These are phyloP conservation scores for Bombyx mori DNA, from an alignment of 1,140 invertebrate genomes.

Conservation along the genomic window ASM3026992v2 NC_085107.1:9769001-9769500, in stretches of 20 bases:
- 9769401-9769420: slow-evolving; percentile 88
- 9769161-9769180: no score
- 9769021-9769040: not conserved
- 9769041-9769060: not conserved
- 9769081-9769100: no score
- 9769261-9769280: no score
- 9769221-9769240: no score
- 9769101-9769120: no score
- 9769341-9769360: slow-evolving; percentile 94
- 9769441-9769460: slow-evolving; percentile 92
- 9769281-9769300: no score
- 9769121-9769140: no score
- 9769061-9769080: no score
- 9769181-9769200: no score
- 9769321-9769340: slow-evolving; percentile 80
- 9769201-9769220: no score
- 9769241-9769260: no score
- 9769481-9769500: slow-evolving; percentile 83
- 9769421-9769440: slow-evolving; percentile 86
- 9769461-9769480: slow-evolving; percentile 90
- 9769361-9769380: slow-evolving; percentile 89
- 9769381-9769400: slow-evolving; percentile 91
- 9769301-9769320: slow-evolving; percentile 65
- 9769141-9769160: no score
- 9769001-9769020: not conserved